Percentiles rank a stretch among this genome's conserved stretches.
Conservation (phyloP, 2,797 vertebrate species). For the Pseudomugil gertrudae region DNA sequence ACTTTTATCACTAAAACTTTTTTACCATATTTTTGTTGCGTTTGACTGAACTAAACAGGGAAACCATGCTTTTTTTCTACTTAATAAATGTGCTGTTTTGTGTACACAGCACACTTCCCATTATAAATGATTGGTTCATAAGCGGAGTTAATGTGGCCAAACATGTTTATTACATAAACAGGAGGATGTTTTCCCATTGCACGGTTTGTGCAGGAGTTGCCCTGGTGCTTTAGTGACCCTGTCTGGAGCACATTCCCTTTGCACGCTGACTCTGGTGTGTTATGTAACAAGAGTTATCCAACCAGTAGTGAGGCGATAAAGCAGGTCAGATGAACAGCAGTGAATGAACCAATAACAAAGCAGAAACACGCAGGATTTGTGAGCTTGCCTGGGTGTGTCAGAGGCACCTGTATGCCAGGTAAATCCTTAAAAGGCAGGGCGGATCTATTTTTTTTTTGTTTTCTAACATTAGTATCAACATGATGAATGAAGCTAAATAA, state of each 20-base stretch:
- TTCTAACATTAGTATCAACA: too few relatives aligned
- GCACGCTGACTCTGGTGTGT: constrained; percentile 43
- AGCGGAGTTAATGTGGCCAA: not conserved
- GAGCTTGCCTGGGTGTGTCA: constrained; percentile 20
- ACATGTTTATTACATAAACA: constrained; percentile 17
- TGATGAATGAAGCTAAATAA: too few relatives aligned
- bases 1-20: too few relatives aligned
- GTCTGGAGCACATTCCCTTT: constrained; percentile 39
- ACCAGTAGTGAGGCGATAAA: constrained; percentile 59
- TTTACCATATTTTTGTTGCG: too few relatives aligned
- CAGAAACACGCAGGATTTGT: not conserved
- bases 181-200: not conserved
- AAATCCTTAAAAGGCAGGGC: too few relatives aligned
- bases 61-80: too few relatives aligned
- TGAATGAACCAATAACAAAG: constrained; percentile 22
- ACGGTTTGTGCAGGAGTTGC: constrained; percentile 19
- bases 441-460: too few relatives aligned
- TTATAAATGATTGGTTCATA: too few relatives aligned
- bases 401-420: not conserved
- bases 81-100: not conserved
- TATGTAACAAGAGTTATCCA: constrained; percentile 73
- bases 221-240: constrained; percentile 56
- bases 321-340: constrained; percentile 49
- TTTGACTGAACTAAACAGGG: not conserved
- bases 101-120: not conserved